Base-by-base conservation (phyloP, 2,113 vertebrate species). In the Cololabis saira region DNA sequence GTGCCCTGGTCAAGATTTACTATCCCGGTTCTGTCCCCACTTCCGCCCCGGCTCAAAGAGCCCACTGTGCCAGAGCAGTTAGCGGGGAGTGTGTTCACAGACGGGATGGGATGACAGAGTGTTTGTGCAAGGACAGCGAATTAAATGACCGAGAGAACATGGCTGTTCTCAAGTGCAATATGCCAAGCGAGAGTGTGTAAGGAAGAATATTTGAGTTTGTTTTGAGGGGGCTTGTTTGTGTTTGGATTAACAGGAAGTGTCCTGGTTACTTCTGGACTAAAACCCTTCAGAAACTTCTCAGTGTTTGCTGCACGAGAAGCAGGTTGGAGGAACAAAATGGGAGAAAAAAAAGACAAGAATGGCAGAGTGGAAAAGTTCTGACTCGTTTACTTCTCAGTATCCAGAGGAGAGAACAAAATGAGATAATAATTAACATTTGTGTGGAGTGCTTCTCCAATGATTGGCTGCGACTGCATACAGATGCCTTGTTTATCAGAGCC, bases 141-240 rank as follows among this genome's bases (percentile, higher is more conserved):
- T 44, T 54, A 2, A 83, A 76, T 56, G 61, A 70, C 45, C 24
- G 81, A 52, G 67, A 68, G 83, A 79, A 84, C 76, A 82, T 66
- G 49, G 60, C 72, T 67, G 63, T 69, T 81, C 63, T 81, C 61
- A n/a, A 83, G 83, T 51, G 81, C 84, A 87, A 90, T 86, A 87
- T 79, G 86, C 71, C 78, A 12, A 57, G 54, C 62, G 67, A 73
- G 84, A 58, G 72, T 40, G 71, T 50, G 72, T 67, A 53, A 80
- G 15, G 17, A 73, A 83, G 84, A 87, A 88, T 70, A 78, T 79
- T 79, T 68, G 61, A 57, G 71, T 69, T 71, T 77, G 67, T 79
- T 85, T 68, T 33, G 41, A 80, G 59, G 51, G 53, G 71, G 33
- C 33, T 1, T 33, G 47, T 44, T 30, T 65, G 59, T 64, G 66